Evolutionary conservation across 2,797 vertebrate genomes (phyloP).

Genomic region (Chrysocyon brachyurus): DNA sequence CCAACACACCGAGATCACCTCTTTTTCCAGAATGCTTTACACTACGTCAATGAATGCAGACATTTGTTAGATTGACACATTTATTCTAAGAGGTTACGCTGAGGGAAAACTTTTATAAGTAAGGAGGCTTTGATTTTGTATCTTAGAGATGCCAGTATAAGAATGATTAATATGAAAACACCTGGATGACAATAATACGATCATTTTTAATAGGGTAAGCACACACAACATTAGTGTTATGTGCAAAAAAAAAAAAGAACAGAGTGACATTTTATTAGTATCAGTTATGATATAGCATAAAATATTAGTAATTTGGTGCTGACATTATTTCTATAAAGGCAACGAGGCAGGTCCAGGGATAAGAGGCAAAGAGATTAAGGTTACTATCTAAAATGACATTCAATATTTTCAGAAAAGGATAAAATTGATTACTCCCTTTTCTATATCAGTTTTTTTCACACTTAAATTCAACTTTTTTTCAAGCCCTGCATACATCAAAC

Average conservation of each 20-base stretch:
- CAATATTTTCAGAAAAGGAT: background rate
- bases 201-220: background rate
- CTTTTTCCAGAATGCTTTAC: background rate
- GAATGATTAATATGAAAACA: background rate
- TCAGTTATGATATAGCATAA: background rate
- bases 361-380: background rate
- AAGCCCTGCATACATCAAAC: background rate
- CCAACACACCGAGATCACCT: no score
- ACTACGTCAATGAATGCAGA: background rate
- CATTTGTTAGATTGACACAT: background rate
- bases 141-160: background rate
- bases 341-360: background rate
- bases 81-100: background rate
- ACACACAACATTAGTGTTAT: background rate
- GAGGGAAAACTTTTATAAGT: background rate
- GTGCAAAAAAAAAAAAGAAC: background rate
- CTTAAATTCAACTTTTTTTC: background rate
- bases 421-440: background rate
- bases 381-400: background rate
- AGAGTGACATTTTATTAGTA: no score
- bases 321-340: background rate
- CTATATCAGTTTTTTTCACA: background rate
- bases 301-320: background rate
- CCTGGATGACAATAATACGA: background rate
- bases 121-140: background rate